Conservation (phyloP, 2,888 invertebrate genomes). For the Linnaemya vulpina region DNA sequence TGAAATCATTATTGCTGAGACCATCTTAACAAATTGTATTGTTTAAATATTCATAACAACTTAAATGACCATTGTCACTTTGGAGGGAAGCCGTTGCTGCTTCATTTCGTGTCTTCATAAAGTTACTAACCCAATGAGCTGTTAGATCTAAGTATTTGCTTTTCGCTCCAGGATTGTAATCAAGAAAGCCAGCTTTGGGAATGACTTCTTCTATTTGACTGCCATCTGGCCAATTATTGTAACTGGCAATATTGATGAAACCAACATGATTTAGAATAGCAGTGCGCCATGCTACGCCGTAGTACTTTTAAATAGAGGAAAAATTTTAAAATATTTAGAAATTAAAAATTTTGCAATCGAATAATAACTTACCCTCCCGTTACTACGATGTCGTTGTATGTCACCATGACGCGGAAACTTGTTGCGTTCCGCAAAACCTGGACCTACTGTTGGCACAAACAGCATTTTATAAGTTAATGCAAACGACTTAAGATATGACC, state of each 20-base stretch:
- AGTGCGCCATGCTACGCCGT: slow-evolving; percentile 86
- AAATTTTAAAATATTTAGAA: slow-evolving; percentile 1
- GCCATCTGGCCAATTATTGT: slow-evolving; percentile 90
- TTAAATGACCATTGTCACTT: slow-evolving; percentile 74
- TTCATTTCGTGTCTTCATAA: slow-evolving; percentile 81
- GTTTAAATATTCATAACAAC: slow-evolving; percentile 82
- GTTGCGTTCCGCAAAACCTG: slow-evolving; percentile 88
- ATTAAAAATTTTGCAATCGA: neutral
- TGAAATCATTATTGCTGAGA: slow-evolving; percentile 55
- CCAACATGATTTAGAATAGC: slow-evolving; percentile 85
- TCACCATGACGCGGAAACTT: slow-evolving; percentile 82
- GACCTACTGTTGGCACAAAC: slow-evolving; percentile 88
- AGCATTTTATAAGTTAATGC: slow-evolving; percentile 85
- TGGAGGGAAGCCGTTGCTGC: slow-evolving; percentile 73
- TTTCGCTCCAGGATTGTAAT: slow-evolving; percentile 86
- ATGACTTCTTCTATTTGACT: slow-evolving; percentile 88
- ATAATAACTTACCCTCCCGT: slow-evolving; percentile 79
- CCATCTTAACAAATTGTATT: slow-evolving; percentile 82
- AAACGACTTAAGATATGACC: slow-evolving; percentile 84
- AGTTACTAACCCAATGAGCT: slow-evolving; percentile 85
- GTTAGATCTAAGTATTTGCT: slow-evolving; percentile 87
- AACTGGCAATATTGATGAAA: slow-evolving; percentile 87
- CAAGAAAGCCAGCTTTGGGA: slow-evolving; percentile 81
- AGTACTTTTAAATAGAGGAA: slow-evolving; percentile 83
- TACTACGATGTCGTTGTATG: slow-evolving; percentile 81